Evolutionary conservation across 2,888 invertebrate genomes (phyloP), one percentile per base, ranked within the genome.

Genomic region (Steromphala cineraria): DNA sequence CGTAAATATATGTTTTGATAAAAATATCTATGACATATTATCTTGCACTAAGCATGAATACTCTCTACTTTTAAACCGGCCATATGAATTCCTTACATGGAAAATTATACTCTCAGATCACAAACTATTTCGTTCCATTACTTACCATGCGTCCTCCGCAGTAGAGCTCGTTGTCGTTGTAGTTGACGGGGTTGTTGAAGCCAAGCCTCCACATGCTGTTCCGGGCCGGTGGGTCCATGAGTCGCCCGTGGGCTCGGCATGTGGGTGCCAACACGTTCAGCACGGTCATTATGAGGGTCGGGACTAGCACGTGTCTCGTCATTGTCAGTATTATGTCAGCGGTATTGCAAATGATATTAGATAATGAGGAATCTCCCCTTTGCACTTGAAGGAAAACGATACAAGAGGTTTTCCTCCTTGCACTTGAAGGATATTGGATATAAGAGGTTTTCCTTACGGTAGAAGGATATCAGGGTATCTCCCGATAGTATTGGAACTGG

Each of bases 181-280:
- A 98, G 94, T 98, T 97, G 81, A 97, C 97, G 2, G 98, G 97
- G 94, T 97, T 98, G 31, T 97, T 97, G 94, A 96, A 98, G 0
- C 98, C 98, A 91, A 97, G 97, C 83, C 98, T 95, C 98, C 98
- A 98, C 97, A 98, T 97, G 77, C 97, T 96, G 94, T 98, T 98
- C 82, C 98, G 95, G 0, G 97, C 96, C 2, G 98, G 98, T 0
- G 98, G 98, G 93, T 98, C 97, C 97, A 98, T 97, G 84, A 98
- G 94, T 62, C 97, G 94, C 2, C 98, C 98, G 94, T 89, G 89
- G 15, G 82, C 81, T 28, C 24, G 36, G 52, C 53, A 56, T 7
- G n/a, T 7, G 10, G 53, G 53, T 15, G 56, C 36, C 19, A 36
- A 55, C 19, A 67, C 46, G 24, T 67, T 46, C 21, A 78, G 40